Conservation (phyloP, 2,113 vertebrate genomes). For the Hoplias malabaricus region DNA sequence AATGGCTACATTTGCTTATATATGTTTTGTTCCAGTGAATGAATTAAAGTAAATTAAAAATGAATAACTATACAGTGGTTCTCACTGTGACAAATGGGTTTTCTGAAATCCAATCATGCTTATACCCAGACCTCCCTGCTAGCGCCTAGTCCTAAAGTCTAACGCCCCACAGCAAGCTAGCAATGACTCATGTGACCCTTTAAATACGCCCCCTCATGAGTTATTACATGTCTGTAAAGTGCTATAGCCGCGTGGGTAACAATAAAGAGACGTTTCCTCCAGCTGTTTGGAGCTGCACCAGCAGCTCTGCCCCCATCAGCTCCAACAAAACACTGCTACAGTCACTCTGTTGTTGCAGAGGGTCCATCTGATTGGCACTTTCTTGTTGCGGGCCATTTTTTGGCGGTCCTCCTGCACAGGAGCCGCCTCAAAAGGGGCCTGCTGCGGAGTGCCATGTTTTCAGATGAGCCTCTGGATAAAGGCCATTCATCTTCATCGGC, state of each 20-base stretch:
- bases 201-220: background rate
- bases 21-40: too few species aligned
- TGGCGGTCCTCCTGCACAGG: constrained; percentile 42
- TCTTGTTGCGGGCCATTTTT: constrained; percentile 52
- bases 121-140: background rate
- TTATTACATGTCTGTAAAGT: background rate
- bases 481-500: constrained; percentile 60
- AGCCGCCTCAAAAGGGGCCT: constrained; percentile 52
- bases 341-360: constrained; percentile 37
- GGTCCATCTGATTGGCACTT: constrained; percentile 44
- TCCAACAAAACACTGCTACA: constrained; percentile 48
- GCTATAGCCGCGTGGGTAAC: background rate
- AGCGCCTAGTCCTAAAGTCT: background rate
- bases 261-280: background rate
- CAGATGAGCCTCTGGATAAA: constrained; percentile 57
- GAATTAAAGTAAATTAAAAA: too few species aligned
- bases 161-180: background rate
- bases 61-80: too few species aligned
- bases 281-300: constrained; percentile 1
- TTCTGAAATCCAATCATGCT: too few species aligned
- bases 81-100: background rate
- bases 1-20: too few species aligned
- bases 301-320: constrained; percentile 25
- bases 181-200: background rate
- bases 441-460: constrained; percentile 55